Conservation (phyloP, 2,797 vertebrate species). For the Chrosomus eos region DNA sequence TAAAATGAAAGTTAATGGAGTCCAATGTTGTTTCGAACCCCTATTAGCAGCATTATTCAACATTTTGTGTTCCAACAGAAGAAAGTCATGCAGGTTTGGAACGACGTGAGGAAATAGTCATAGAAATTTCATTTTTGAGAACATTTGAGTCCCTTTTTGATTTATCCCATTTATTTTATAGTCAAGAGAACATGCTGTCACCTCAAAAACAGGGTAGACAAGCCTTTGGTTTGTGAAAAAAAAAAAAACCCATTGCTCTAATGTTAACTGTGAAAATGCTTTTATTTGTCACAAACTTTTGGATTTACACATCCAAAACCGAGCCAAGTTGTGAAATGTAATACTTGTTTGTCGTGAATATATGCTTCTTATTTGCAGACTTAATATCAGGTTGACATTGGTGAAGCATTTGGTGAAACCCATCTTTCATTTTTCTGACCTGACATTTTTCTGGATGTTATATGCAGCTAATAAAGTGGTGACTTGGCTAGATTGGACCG, state of each 20-base stretch:
- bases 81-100: neutral
- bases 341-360: conserved; percentile 8
- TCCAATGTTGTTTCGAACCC: neutral
- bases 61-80: no score
- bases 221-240: neutral
- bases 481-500: neutral
- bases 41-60: neutral
- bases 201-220: neutral
- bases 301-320: neutral
- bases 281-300: neutral
- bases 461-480: neutral
- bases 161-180: neutral
- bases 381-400: neutral
- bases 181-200: neutral
- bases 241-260: neutral
- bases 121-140: neutral
- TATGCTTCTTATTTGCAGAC: neutral
- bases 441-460: neutral
- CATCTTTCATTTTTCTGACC: neutral
- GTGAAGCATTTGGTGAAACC: neutral
- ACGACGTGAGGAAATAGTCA: neutral
- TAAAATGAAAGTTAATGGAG: neutral
- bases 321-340: conserved; percentile 1
- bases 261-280: neutral
- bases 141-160: neutral